These are phyloP conservation scores for Paracanthobrama guichenoti DNA, from an alignment of 2,113 vertebrate species.

Conservation along the genomic window DNA sequence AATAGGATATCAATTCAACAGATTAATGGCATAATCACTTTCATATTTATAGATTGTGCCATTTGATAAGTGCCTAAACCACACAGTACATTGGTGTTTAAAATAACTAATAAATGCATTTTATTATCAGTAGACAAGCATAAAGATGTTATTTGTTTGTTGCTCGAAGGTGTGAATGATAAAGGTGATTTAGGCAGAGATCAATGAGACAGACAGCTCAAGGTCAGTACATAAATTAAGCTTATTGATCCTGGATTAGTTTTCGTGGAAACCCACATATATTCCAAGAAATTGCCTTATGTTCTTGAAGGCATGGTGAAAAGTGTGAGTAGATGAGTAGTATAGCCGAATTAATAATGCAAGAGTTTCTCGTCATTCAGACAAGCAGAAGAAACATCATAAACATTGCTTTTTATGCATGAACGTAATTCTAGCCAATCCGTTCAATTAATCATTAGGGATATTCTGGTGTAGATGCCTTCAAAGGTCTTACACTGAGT, in stretches of 20 bases:
- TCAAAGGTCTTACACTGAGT: conserved; percentile 24
- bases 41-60: background rate
- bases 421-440: background rate
- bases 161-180: conserved; percentile 35
- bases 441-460: background rate
- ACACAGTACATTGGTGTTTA: background rate
- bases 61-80: background rate
- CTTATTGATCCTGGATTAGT: conserved; percentile 48
- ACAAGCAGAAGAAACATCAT: conserved; percentile 8
- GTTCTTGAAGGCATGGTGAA: background rate
- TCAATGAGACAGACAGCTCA: conserved; percentile 42
- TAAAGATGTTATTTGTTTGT: background rate
- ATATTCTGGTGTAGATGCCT: background rate
- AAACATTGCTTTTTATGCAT: conserved; percentile 16
- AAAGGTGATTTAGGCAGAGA: conserved; percentile 18
- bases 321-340: conserved; percentile 26
- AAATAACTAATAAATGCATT: background rate
- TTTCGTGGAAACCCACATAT: background rate
- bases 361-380: conserved; percentile 38
- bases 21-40: background rate
- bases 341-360: conserved; percentile 33
- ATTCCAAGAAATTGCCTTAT: conserved; percentile 34
- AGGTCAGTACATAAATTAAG: conserved; percentile 52
- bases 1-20: too few relatives aligned
- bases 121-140: background rate